Base-by-base conservation (phyloP, 2,888 invertebrate species). In the Smittia aterrima region DNA sequence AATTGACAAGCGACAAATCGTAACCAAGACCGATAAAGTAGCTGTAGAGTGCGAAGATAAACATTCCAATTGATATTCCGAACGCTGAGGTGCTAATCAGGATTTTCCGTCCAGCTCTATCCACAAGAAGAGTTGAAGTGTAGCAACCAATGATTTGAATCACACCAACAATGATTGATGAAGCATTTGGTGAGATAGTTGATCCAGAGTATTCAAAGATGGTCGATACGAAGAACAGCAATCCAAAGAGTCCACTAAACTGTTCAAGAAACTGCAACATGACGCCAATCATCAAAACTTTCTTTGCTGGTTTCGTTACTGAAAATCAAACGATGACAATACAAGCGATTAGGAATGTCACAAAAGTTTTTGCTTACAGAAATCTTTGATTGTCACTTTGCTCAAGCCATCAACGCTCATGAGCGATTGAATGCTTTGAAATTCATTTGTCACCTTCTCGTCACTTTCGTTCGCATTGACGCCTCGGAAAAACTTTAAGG, bases 161-260 rank as follows among this genome's bases (percentile, higher is more conserved):
- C 1, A 58, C 18, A 4, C 58, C 58, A 58, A 58, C 20, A 11
- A 58, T 20, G 20, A 58, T 58, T 20, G 20, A 20, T 0, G 80
- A 79, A 18, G 79, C 66, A 4, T 79, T 80, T 0, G 83, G 81
- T 0, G 79, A 62, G 13, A 83, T 47, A 70, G 77, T 80, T 9
- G 82, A 81, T 0, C 82, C 83, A 6, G 82, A 77, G 72, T 80
- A 76, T 38, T 79, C 27, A 64, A 83, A 83, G 18, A 83, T 82
- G 4, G 78, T 77, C 0, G 82, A 81, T 2, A 82, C 81, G 32
- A 82, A 82, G 75, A 79, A 82, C 6, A 83, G 74, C 80, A 83
- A 78, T 1, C 80, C 81, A 66, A 81, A 83, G 74, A 80, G 80
- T 22, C 83, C 83, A 72, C 80, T 54, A 20, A 70, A 70, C 27